Base-by-base conservation (phyloP, 2,797 vertebrate species). In the Gastrophryne carolinensis region DNA sequence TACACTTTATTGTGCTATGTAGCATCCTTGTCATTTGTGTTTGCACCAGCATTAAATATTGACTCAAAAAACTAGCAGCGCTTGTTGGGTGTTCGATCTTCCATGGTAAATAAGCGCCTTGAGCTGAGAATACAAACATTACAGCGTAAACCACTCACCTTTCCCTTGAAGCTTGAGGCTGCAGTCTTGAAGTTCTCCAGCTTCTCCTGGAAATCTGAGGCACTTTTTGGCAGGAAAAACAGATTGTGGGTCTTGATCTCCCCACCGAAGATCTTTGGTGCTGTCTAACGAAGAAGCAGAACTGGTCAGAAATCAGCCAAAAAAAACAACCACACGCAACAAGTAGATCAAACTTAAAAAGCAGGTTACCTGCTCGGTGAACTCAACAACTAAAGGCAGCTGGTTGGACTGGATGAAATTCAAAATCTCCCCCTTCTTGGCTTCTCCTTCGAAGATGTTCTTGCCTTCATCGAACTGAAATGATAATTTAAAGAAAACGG, bases 181-280 rank as follows among this genome's bases (percentile, higher is more conserved):
- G 98, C 96, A 39, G 89, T 93, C 87, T 95, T 98, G 81, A 99
- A 99, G 80, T 92, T 85, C 73, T 93, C 90, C 88, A 99, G 90
- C 79, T 98, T 98, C 21, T 84, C 89, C 27, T 97, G 89, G 24
- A 95, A 96, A 84, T 95, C 95, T 17, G 90, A 74, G 15, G 91
- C 87, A 0, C 90, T 89, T 90, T 98, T 98, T 26, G 96, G 96
- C 66, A 99, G 81, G 78, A 99, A 99, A 81, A 99, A 90, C 63
- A 99, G 91, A 84, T 98, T 98, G 80, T 99, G 98, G 10, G 97
- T 99, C 87, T 99, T 99, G 84, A 99, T 98, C 0, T 98, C 97
- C 23, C 98, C 98, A n/a, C 97, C 98, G 0, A 99, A 99, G 84
- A 99, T 98, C 91, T 98, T 99, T 0, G 97, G 97, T 56, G 98